phyloP scores from a whole-genome alignment of 2,888 invertebrate genomes.

The Ceratothoa steindachneri region DNA sequence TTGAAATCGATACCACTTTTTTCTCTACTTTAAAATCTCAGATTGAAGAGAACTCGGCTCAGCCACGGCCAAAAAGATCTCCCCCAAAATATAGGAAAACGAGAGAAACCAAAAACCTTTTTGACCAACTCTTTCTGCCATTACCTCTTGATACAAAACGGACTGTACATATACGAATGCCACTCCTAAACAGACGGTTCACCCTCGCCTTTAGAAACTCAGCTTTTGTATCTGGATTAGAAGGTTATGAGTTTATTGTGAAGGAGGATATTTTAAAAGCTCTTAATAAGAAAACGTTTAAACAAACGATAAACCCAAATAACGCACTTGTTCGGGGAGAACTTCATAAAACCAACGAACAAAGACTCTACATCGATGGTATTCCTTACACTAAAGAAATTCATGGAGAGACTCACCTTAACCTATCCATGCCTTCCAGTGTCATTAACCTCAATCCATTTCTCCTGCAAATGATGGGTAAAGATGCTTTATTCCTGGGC shows the following conservation, averaged over 20 bases:
- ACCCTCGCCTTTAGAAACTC: conserved; percentile 30
- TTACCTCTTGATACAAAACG: conserved; percentile 24
- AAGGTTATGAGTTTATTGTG: conserved; percentile 28
- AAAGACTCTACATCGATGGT: too few relatives aligned
- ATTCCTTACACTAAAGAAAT: too few relatives aligned
- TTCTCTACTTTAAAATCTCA: conserved; percentile 33
- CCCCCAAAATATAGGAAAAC: conserved; percentile 3
- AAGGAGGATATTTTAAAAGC: conserved; percentile 14
- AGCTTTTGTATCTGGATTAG: conserved; percentile 23
- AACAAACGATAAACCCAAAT: neutral
- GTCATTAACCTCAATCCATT: conserved; percentile 32
- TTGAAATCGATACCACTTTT: conserved; percentile 36
- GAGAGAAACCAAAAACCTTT: conserved; percentile 17
- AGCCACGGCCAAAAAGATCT: neutral
- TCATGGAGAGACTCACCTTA: too few relatives aligned
- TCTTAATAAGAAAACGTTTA: neutral
- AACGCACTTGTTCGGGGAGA: neutral
- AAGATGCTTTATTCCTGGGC: conserved; percentile 19
- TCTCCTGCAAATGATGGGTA: conserved; percentile 21
- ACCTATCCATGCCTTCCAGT: neutral
- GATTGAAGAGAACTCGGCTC: conserved; percentile 11
- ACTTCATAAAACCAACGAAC: neutral
- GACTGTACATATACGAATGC: conserved; percentile 22
- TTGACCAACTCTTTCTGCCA: conserved; percentile 29
- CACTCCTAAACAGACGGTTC: conserved; percentile 30